Evolutionary conservation across 2,797 vertebrate species (phyloP), one percentile per base, ranked within the genome.

Genomic region (Agapornis canus): DNA sequence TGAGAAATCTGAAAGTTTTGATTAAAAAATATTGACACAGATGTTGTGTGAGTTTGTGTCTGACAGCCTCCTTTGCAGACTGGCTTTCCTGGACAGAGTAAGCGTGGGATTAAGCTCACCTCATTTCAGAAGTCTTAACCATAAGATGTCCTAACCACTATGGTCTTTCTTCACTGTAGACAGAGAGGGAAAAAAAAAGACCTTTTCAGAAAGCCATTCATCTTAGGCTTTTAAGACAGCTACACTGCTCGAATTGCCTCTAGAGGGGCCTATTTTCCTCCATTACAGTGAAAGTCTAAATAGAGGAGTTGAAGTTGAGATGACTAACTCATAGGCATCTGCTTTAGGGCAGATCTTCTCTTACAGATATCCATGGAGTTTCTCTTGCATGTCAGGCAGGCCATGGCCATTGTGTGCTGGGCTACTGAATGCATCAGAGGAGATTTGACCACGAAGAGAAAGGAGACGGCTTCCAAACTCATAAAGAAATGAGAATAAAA

Each of bases 261-360:
- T 92, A 94, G 92, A 95, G 85, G 91, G 89, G 76, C 69, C 87
- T 86, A 10, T 95, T 96, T 94, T 92, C 91, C 72, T 92, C 91
- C 49, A 71, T 49, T 87, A 77, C 49, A 61, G 43, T 66, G 60
- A 61, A 94, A 89, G 32, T 75, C 48, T 82, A 71, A 91, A 89
- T 18, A 60, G 64, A 96, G 54, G 59, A 87, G n/a, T 52, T 95
- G 80, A 77, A 72, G 42, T 45, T 92, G 52, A 77, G 75, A 82
- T 2, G 5, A 64, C 29, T 86, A 66, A 86, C 47, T 89, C 43
- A 29, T 42, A 81, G 45, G 15, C 12, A 57, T 45, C 9, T 10
- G 51, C 57, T 87, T 57, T 68, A 71, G 35, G 49, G 45, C 52
- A 87, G 78, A 61, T 49, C 18, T 72, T 54, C 60, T 82, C 43